Evolutionary conservation across 2,113 vertebrate genomes (phyloP), one percentile per base, ranked within the genome.

Genomic region (Talpa occidentalis): DNA sequence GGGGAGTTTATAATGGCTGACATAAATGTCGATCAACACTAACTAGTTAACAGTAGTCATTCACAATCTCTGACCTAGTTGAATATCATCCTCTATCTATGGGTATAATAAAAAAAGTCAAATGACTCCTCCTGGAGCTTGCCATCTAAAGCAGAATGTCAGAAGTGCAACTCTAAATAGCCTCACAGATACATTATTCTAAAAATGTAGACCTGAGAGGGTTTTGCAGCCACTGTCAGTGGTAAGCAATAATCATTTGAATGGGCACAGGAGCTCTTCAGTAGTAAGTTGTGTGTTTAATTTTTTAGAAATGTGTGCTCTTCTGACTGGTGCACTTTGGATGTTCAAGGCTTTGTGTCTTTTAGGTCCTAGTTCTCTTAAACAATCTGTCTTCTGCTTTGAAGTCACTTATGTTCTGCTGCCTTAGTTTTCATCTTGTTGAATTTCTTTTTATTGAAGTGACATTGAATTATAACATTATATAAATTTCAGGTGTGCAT

Each of bases 21-120:
- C 76, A 90, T 91, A 93, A 76, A 96, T 91, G 86, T 86, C 74
- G 94, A 90, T 84, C 47, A 73, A 4, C 47, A 82, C 14, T 22
- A 64, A 70, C 92, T 88, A 74, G n/a, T 88, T 44, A 64, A 70
- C n/a, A 26, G 28, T 73, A 40, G 78, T 92, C 49, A 88, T 54
- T 67, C 35, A 6, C 85, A 54, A 70, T 82, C 78, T 60, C 17
- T 77, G 67, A 80, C 19, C 44, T 96, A 17, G 40, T 49, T 94
- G 9, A 52, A 42, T 37, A 42, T 72, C 54, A 60, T 67, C 37
- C n/a, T 85, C 0, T 70, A 40, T 44, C 35, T 94, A 5, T 49
- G 66, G 44, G 52, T 78, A n/a, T 77, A 77, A 76, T 56, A 74
- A 85, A 49, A 52, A 30, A 69, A 94, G 14, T 54, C 72, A 88